These are phyloP conservation scores for Drosophila mayaguana DNA, from an alignment of 2,888 invertebrate genomes.

Conservation along the genomic window DNA sequence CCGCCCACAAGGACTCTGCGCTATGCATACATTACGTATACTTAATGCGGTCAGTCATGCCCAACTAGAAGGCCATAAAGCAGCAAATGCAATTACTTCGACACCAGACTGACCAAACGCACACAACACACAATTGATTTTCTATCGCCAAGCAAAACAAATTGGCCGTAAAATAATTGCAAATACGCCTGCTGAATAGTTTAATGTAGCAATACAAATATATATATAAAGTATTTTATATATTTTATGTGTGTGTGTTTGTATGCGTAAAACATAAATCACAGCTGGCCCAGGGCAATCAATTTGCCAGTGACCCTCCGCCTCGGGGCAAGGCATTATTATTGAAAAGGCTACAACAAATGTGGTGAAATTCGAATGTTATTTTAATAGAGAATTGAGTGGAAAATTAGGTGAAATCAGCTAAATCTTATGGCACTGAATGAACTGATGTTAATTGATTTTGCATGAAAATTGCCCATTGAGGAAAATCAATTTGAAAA, in stretches of 20 bases:
- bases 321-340: slow-evolving; percentile 9
- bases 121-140: slow-evolving; percentile 69
- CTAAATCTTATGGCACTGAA: neutral
- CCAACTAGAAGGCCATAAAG: slow-evolving; percentile 27
- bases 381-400: slow-evolving; percentile 8
- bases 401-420: slow-evolving; percentile 7
- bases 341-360: slow-evolving; percentile 13
- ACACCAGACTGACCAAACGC: slow-evolving; percentile 1
- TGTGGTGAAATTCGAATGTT: slow-evolving; percentile 3
- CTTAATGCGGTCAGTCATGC: slow-evolving; percentile 27
- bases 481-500: neutral
- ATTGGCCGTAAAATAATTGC: slow-evolving; percentile 79
- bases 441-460: slow-evolving; percentile 2
- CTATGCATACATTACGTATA: slow-evolving; percentile 17
- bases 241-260: neutral
- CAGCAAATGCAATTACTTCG: slow-evolving; percentile 67
- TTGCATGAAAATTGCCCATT: neutral
- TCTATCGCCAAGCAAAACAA: slow-evolving; percentile 64
- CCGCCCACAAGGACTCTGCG: neutral
- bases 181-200: slow-evolving; percentile 61
- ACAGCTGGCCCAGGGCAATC: slow-evolving; percentile 40
- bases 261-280: slow-evolving; percentile 52
- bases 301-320: slow-evolving; percentile 22
- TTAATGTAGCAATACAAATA: slow-evolving; percentile 31
- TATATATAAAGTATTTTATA: neutral